Conservation (phyloP, 2,888 invertebrate genomes). For the Drosophila greeni region DNA sequence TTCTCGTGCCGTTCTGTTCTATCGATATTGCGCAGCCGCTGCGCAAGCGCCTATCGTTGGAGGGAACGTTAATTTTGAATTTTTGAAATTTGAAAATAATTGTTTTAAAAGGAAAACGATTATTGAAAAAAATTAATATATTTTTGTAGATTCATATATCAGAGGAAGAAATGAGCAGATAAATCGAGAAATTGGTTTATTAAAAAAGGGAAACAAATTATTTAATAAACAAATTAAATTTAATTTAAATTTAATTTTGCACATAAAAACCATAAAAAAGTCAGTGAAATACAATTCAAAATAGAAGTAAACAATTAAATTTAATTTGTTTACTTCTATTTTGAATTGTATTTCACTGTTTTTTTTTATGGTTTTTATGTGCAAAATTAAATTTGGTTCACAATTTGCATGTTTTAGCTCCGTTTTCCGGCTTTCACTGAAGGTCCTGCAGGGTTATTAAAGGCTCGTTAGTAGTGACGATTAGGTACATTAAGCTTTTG, state of each 20-base stretch:
- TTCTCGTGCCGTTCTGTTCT: slow-evolving; percentile 12
- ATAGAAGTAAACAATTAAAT: neutral
- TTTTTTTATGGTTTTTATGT: neutral
- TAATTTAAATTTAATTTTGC: neutral
- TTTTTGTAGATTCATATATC: too few species aligned
- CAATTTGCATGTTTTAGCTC: slow-evolving; percentile 10
- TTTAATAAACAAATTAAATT: too few species aligned
- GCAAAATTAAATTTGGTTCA: neutral
- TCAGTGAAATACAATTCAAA: neutral
- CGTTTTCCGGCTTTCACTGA: neutral
- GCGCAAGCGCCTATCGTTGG: slow-evolving; percentile 8
- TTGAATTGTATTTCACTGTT: neutral
- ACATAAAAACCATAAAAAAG: neutral
- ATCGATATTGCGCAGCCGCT: neutral
- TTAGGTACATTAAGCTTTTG: neutral
- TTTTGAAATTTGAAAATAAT: neutral
- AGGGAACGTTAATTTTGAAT: neutral
- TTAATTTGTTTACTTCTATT: neutral
- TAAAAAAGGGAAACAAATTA: neutral
- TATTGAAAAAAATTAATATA: too few species aligned
- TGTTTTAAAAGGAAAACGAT: too few species aligned
- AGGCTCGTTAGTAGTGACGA: slow-evolving; percentile 11
- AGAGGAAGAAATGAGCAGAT: neutral
- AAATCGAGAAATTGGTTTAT: neutral
- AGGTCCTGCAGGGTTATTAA: neutral